These are phyloP conservation scores for Nephotettix cincticeps DNA, from an alignment of 1,140 invertebrate species.

Conservation along the genomic window DNA sequence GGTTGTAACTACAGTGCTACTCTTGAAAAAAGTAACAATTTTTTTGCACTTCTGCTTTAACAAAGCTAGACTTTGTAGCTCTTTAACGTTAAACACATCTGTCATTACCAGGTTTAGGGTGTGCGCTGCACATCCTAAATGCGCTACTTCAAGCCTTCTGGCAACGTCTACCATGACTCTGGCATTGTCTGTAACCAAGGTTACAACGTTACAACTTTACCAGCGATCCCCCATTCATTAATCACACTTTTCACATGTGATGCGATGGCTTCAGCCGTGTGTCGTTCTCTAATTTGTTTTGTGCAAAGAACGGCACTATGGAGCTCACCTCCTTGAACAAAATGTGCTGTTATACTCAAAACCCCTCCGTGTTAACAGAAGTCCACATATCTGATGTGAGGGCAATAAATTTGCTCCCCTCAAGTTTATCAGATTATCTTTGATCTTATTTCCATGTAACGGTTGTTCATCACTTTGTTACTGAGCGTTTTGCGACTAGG, in stretches of 20 bases:
- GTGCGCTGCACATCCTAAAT: slow-evolving; percentile 24
- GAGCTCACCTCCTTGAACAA: background rate
- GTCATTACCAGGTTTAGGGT: background rate
- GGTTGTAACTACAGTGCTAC: background rate
- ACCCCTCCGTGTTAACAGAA: background rate
- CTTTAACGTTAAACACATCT: background rate
- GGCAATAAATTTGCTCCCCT: background rate
- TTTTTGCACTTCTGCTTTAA: slow-evolving; percentile 6
- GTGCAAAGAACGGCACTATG: background rate
- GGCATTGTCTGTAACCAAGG: slow-evolving; percentile 19
- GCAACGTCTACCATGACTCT: slow-evolving; percentile 11
- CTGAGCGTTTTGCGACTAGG: background rate
- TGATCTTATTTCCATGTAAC: background rate
- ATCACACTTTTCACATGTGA: background rate
- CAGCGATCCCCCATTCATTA: background rate
- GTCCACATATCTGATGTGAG: slow-evolving; percentile 5
- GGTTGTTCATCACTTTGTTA: background rate
- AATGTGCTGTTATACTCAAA: background rate
- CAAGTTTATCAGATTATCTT: too few species aligned
- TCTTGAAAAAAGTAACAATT: slow-evolving; percentile 22
- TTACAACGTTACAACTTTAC: background rate
- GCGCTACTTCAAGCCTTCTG: background rate
- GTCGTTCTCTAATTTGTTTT: background rate
- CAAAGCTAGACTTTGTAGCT: background rate
- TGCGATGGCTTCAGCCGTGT: slow-evolving; percentile 7